phyloP scores from a whole-genome alignment of 2,797 vertebrate genomes.

The Nothura maculosa region DNA sequence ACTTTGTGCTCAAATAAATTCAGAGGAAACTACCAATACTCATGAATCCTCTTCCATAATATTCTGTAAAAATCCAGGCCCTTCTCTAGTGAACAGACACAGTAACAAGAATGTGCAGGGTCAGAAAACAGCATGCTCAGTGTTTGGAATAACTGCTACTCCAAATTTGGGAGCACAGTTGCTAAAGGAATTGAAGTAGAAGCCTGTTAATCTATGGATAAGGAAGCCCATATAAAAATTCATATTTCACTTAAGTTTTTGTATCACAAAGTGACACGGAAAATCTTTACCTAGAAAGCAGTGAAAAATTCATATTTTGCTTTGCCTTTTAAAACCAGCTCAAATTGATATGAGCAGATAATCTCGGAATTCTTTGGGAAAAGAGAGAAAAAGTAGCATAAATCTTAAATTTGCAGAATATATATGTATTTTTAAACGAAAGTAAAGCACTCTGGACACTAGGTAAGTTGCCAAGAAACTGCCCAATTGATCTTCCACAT shows the following conservation, averaged over 20 bases:
- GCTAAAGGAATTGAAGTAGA: not conserved
- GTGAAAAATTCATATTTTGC: not conserved
- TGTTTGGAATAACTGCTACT: not conserved
- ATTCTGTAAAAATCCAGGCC: not conserved
- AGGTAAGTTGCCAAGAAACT: not conserved
- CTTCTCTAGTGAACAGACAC: not conserved
- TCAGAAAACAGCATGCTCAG: not conserved
- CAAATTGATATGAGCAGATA: not conserved
- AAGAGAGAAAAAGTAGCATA: not conserved
- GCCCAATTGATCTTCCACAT: not conserved
- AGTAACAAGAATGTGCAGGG: not conserved
- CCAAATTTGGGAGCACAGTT: not conserved
- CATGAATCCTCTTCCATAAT: not conserved
- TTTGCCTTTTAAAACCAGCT: not conserved
- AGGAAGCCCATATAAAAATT: not conserved
- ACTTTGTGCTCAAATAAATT: not conserved
- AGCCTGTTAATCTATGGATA: not conserved
- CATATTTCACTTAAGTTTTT: not conserved
- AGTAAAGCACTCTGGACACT: not conserved
- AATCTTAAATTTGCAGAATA: not conserved
- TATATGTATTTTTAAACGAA: not conserved
- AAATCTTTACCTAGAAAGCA: not conserved
- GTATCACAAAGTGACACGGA: not conserved
- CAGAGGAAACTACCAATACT: not conserved
- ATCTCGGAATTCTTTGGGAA: not conserved